Base-by-base conservation (phyloP, 2,888 invertebrate species). In the Eupithecia subfuscata region DNA sequence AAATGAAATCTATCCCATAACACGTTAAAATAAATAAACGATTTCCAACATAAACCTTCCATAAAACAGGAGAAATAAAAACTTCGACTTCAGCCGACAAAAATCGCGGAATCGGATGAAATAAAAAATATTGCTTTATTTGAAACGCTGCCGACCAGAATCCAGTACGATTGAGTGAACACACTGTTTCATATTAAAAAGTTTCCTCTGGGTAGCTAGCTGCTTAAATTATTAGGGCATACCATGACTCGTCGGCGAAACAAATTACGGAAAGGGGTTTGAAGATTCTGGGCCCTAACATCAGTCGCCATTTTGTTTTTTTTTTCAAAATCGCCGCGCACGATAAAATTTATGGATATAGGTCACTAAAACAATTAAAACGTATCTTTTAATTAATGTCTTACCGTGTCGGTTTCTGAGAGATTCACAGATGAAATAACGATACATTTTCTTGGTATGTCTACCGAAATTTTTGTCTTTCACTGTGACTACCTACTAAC, bases 61-160 rank as follows among this genome's bases (percentile, higher is more conserved):
- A 76, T 76, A 76, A 71, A 76, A 68, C 72, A 70, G 70, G 73
- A 71, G 64, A 43, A 69, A 74, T 71, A 75, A 78, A 76, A 76
- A 77, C 69, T 77, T 74, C 75, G 68, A 69, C 75, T 74, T 60
- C 69, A 74, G 70, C 76, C 65, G 74, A 71, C 77, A 70, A 74
- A 81, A 82, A 25, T 60, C 82, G 72, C 75, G 75, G 71, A 73
- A 70, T 70, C 43, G 75, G 52, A 72, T 52, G 25, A 72, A 71
- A 75, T 71, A 79, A 81, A 80, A 82, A 82, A 75, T 73, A 77
- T 71, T 70, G 73, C 77, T 78, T 83, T 74, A 83, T 84, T 83
- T 81, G 80, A 83, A 82, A 81, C 63, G 75, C 82, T 79, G 76
- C 79, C 77, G 75, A 78, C 78, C 78, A 78, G 77, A 80, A 81